A percentile compares a stretch with the other conserved stretches of the same genome.
phyloP scores from a whole-genome alignment of 2,888 invertebrate genomes.

The Eurytoma californica region DNA sequence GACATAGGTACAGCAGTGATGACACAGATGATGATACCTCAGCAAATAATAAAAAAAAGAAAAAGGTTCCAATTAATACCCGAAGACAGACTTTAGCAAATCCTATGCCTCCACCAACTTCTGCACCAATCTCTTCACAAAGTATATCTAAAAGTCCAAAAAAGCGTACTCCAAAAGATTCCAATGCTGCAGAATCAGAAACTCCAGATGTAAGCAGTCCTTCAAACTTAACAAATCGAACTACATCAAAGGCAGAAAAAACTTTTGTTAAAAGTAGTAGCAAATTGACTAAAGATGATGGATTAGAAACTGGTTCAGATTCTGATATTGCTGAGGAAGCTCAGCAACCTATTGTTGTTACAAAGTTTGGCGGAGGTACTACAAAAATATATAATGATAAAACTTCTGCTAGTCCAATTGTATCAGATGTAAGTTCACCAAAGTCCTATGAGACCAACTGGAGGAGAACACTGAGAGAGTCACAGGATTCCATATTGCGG shows the following conservation, averaged over 20 bases:
- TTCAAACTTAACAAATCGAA: constrained; percentile 58
- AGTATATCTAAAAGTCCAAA: constrained; percentile 63
- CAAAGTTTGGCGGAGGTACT: constrained; percentile 60
- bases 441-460: constrained; percentile 62
- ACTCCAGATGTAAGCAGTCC: constrained; percentile 59
- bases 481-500: constrained; percentile 32
- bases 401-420: constrained; percentile 49
- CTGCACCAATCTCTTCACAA: constrained; percentile 55
- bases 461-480: constrained; percentile 50
- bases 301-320: constrained; percentile 84
- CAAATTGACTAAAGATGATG: constrained; percentile 75
- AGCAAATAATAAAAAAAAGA: constrained; percentile 73
- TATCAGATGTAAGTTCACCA: constrained; percentile 57
- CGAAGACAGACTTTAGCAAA: constrained; percentile 74
- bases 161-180: constrained; percentile 62
- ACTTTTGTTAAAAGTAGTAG: constrained; percentile 63
- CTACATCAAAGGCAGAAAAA: constrained; percentile 60
- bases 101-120: constrained; percentile 72
- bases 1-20: constrained; percentile 71
- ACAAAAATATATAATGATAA: constrained; percentile 59
- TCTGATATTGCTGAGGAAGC: constrained; percentile 78
- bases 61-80: constrained; percentile 75
- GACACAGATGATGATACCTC: constrained; percentile 76
- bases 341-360: constrained; percentile 45
- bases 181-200: constrained; percentile 62